Base-by-base conservation (phyloP, 2,888 invertebrate species). In the Ormyrus labotus region DNA sequence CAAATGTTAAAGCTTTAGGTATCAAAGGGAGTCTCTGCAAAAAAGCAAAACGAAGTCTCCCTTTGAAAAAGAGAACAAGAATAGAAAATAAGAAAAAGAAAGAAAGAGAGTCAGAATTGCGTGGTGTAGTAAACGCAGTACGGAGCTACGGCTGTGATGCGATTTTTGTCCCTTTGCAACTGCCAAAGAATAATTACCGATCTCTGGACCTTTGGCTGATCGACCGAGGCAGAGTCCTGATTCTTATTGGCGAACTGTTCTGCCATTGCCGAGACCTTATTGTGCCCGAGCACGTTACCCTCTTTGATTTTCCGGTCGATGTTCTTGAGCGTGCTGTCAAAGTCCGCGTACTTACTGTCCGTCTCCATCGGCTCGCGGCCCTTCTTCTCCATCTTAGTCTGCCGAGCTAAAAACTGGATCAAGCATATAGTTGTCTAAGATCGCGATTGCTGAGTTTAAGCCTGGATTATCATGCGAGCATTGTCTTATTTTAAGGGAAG, bases 221-320 rank as follows among this genome's bases (percentile, higher is more conserved):
- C 80, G n/a, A 65, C 72, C 58, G 75, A 72, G n/a, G 71, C 72
- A 6, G 70, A 63, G 47, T 83, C 82, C 72, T 82, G 81, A 78
- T 82, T 82, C 64, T 93, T 93, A 86, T 90, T 91, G 71, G 93
- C 92, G 87, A 96, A 93, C 87, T 96, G 93, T 90, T 96, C 96
- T n/a, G 97, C 97, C 92, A 97, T 95, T 77, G 95, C 95, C 57
- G 97, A 97, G 9, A 97, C 97, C 91, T 96, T 96, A 89, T 95
- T 95, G 84, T 92, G 92, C 69, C 94, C 94, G 84, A 95, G 91
- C 69, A 93, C 92, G 85, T 93, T 94, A 87, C 97, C 96, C 92
- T 97, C 96, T 90, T 94, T 95, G 83, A 96, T 91, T 91, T 95
- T 95, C 88, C 93, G 93, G 86, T 95, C 95, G 83, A 96, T 91